These are phyloP conservation scores for Drosophila lini DNA, from an alignment of 1,140 invertebrate species.

Conservation along the genomic window DNA sequence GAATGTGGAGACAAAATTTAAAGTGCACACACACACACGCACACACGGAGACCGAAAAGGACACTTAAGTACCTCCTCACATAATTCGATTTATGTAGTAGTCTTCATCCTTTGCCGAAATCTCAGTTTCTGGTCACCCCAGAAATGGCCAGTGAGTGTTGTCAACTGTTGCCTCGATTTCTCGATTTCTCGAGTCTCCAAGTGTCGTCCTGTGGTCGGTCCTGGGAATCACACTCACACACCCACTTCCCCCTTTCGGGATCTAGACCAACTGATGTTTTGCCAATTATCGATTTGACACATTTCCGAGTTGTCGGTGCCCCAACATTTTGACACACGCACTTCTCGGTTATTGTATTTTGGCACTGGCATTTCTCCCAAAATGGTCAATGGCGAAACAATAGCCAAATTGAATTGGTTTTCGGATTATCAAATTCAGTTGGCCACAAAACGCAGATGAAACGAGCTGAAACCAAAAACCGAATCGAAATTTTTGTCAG, in stretches of 20 bases:
- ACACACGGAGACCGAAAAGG: constrained; percentile 30
- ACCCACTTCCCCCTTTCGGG: neutral
- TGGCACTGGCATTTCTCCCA: constrained; percentile 20
- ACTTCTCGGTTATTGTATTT: constrained; percentile 32
- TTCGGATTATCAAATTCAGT: constrained; percentile 48
- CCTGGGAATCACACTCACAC: neutral
- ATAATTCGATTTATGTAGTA: constrained; percentile 77
- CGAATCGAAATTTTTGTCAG: constrained; percentile 34
- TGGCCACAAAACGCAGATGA: constrained; percentile 44
- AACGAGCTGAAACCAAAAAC: constrained; percentile 45
- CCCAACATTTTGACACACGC: constrained; percentile 72
- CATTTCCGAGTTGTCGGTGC: constrained; percentile 56
- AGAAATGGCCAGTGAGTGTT: constrained; percentile 36
- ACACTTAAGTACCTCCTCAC: constrained; percentile 76
- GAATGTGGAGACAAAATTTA: constrained; percentile 59
- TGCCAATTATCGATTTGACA: constrained; percentile 81
- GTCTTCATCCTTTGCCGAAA: constrained; percentile 15
- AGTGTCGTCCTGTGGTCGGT: constrained; percentile 32
- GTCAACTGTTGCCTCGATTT: constrained; percentile 43
- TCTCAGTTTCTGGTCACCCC: constrained; percentile 10
- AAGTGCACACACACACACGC: constrained; percentile 33
- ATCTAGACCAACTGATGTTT: constrained; percentile 34
- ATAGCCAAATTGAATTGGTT: constrained; percentile 49
- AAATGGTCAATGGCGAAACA: constrained; percentile 45
- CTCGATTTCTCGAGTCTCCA: constrained; percentile 17